Base-by-base conservation (phyloP, 2,888 invertebrate species). In the Seira sanloemensis region DNA sequence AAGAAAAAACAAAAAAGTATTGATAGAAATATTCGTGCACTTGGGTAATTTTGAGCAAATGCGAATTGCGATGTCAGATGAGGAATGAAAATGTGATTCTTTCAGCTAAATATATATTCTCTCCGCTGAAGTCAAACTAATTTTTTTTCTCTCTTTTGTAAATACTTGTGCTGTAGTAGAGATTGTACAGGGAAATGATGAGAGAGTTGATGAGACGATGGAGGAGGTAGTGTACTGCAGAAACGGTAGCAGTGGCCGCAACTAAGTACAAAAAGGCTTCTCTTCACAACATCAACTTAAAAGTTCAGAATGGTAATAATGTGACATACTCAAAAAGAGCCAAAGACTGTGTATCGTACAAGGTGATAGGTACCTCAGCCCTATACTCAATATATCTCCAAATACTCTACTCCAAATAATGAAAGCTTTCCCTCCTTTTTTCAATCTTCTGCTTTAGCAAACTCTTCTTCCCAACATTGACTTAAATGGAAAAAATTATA, bases 1-100 rank as follows among this genome's bases (percentile, higher is more conserved):
- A 83, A 46, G 74, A 12, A 78, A 78, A 78, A 26, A 69, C 74
- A 84, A n/a, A 78, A 82, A 26, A 81, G 5, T n/a, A n/a, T n/a
- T n/a, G n/a, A n/a, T n/a, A 65, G 54, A 26, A n/a, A 75, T 72
- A 73, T 83, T n/a, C 83, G 83, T 78, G 83, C 83, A 84, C 83
- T 84, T n/a, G n/a, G n/a, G n/a, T n/a, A n/a, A n/a, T n/a, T 78
- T 74, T 71, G 46, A 37, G 19, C 37, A 37, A 26, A 68, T 21
- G 23, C 9, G 21, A 21, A n/a, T n/a, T 18, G 9, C 7, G 16
- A 7, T 66, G 66, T 66, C 16, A 18, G 12, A 9, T 16, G 66
- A 16, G 66, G 66, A 21, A 9, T 21, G 46, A 46, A 58, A 58
- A 58, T 58, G 19, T n/a, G 18, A 5, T 58, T 58, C 19, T 58